A percentile compares a stretch with the other conserved stretches of the same genome.
Conservation (phyloP, 2,888 invertebrate species). For the Amphipyra berbera region DNA sequence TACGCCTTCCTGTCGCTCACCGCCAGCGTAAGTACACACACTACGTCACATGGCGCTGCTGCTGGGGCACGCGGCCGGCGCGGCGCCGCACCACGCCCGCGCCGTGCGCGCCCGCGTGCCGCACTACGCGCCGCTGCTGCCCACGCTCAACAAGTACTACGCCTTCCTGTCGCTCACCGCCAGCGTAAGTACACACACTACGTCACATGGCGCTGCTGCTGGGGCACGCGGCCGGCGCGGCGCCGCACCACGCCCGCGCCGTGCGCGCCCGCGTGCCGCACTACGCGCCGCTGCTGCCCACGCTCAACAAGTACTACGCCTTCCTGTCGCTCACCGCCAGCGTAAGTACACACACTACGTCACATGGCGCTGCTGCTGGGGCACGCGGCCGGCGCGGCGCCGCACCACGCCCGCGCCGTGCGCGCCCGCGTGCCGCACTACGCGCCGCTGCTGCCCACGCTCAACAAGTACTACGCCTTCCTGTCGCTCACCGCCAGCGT, state of each 20-base stretch:
- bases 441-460: slow-evolving; percentile 93
- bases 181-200: slow-evolving; percentile 90
- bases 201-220: slow-evolving; percentile 80
- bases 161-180: slow-evolving; percentile 93
- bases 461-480: slow-evolving; percentile 93
- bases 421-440: slow-evolving; percentile 94
- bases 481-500: slow-evolving; percentile 94
- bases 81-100: slow-evolving; percentile 90
- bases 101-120: slow-evolving; percentile 93
- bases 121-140: slow-evolving; percentile 94
- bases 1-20: slow-evolving; percentile 98
- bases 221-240: neutral
- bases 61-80: slow-evolving; percentile 1
- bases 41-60: slow-evolving; percentile 80
- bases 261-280: slow-evolving; percentile 94
- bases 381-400: neutral
- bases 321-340: slow-evolving; percentile 93
- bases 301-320: slow-evolving; percentile 94
- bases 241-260: slow-evolving; percentile 91
- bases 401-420: slow-evolving; percentile 92
- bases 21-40: slow-evolving; percentile 92
- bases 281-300: slow-evolving; percentile 94
- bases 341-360: slow-evolving; percentile 88
- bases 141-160: slow-evolving; percentile 93
- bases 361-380: slow-evolving; percentile 80